A percentile compares a stretch with the other conserved stretches of the same genome.
Evolutionary conservation across 2,888 invertebrate species (phyloP).

Genomic region (Drosophila acutilabella): DNA sequence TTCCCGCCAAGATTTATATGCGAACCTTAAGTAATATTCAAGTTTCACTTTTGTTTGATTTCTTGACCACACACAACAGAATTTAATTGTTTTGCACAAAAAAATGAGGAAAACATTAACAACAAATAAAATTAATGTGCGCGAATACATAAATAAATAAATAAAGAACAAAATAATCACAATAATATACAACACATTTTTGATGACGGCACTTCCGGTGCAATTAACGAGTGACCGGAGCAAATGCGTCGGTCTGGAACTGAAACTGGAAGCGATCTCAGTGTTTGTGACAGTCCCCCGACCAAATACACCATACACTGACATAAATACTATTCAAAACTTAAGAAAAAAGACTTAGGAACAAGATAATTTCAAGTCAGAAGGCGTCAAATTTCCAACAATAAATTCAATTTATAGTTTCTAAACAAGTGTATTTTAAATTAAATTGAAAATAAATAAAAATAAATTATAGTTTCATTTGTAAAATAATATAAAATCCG

Average conservation of each 20-base stretch:
- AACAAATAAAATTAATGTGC: constrained; percentile 57
- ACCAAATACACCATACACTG: background rate
- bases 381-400: too few relatives aligned
- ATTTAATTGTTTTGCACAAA: constrained; percentile 43
- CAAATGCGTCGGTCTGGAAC: constrained; percentile 51
- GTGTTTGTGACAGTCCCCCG: constrained; percentile 17
- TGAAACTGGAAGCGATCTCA: constrained; percentile 31
- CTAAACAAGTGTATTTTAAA: too few relatives aligned
- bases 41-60: constrained; percentile 43
- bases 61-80: constrained; percentile 67
- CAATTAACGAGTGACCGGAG: constrained; percentile 56
- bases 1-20: constrained; percentile 48
- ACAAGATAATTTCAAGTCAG: too few relatives aligned
- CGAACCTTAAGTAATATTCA: constrained; percentile 35
- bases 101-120: constrained; percentile 35
- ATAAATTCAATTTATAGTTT: too few relatives aligned
- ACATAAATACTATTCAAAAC: background rate
- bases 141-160: constrained; percentile 22
- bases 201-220: constrained; percentile 74
- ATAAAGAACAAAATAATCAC: constrained; percentile 14
- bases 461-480: too few relatives aligned
- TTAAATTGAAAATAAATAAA: too few relatives aligned
- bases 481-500: too few relatives aligned
- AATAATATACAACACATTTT: constrained; percentile 32
- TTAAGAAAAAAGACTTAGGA: too few relatives aligned